phyloP scores from a whole-genome alignment of 2,113 vertebrate species.

The Xyrauchen texanus region DNA sequence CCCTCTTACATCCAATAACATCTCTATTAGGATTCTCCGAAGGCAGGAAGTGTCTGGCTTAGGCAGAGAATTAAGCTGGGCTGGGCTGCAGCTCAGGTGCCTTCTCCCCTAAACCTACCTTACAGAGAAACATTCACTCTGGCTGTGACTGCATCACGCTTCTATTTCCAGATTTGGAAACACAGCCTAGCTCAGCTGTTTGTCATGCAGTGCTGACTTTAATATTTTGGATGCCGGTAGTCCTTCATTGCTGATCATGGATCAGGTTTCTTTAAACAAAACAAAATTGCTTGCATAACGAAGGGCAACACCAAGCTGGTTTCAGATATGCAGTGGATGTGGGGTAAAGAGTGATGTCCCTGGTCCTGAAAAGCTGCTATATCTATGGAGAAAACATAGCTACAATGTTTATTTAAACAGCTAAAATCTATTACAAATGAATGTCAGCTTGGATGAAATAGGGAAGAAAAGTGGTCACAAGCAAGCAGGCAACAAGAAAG shows the following conservation, averaged over 20 bases:
- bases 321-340: too few relatives aligned
- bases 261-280: background rate
- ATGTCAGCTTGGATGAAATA: too few relatives aligned
- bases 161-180: constrained; percentile 34
- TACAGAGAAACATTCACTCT: constrained; percentile 29
- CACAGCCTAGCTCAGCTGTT: constrained; percentile 8
- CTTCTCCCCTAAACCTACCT: constrained; percentile 30
- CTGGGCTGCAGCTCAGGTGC: constrained; percentile 34
- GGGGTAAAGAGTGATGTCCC: too few relatives aligned
- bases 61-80: constrained; percentile 7
- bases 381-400: too few relatives aligned
- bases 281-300: background rate
- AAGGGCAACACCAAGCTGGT: background rate
- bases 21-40: constrained; percentile 46
- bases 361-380: too few relatives aligned
- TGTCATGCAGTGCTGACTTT: background rate
- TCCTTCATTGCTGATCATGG: constrained; percentile 6
- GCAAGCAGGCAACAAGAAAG: constrained; percentile 17
- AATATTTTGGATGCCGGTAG: background rate
- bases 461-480: background rate
- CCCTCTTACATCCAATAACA: constrained; percentile 45
- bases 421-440: too few relatives aligned
- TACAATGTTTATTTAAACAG: too few relatives aligned
- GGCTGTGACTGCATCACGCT: constrained; percentile 12
- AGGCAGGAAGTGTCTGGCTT: constrained; percentile 37